Evolutionary conservation across 2,888 invertebrate species (phyloP).

Genomic region (Lycocerus yunnanus): DNA sequence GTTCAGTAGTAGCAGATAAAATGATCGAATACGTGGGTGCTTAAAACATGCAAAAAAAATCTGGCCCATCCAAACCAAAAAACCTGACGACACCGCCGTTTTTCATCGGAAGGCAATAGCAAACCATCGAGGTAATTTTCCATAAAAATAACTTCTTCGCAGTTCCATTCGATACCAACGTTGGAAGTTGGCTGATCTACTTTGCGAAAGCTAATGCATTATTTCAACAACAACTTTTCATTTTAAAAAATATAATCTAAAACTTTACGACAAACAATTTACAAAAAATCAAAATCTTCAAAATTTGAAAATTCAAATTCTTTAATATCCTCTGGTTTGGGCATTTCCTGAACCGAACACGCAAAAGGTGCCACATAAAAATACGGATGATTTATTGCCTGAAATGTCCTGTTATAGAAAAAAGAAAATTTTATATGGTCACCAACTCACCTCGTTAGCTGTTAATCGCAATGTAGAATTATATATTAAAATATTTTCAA

Average conservation of each 20-base stretch:
- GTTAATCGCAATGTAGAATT: constrained; percentile 76
- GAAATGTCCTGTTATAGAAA: constrained; percentile 37
- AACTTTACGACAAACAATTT: constrained; percentile 4
- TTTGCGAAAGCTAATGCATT: no score
- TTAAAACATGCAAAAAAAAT: no score
- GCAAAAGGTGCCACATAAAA: constrained; percentile 72
- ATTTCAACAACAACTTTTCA: not conserved
- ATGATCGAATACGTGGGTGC: no score
- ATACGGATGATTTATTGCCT: constrained; percentile 77
- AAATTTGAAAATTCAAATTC: constrained; percentile 37
- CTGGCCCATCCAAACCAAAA: no score
- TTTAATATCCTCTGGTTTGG: constrained; percentile 61
- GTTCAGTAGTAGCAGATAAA: no score
- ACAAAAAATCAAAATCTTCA: constrained; percentile 44
- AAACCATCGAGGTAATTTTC: no score
- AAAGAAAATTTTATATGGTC: not conserved
- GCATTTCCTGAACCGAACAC: constrained; percentile 67
- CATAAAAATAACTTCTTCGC: no score
- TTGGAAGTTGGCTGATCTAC: no score
- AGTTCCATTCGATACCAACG: no score
- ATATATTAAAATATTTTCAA: constrained; percentile 80
- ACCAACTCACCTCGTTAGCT: constrained; percentile 52
- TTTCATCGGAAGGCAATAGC: no score
- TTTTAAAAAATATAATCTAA: not conserved
- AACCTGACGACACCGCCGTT: no score